phyloP scores from a whole-genome alignment of 2,888 invertebrate genomes.

The Eupithecia tripunctaria region DNA sequence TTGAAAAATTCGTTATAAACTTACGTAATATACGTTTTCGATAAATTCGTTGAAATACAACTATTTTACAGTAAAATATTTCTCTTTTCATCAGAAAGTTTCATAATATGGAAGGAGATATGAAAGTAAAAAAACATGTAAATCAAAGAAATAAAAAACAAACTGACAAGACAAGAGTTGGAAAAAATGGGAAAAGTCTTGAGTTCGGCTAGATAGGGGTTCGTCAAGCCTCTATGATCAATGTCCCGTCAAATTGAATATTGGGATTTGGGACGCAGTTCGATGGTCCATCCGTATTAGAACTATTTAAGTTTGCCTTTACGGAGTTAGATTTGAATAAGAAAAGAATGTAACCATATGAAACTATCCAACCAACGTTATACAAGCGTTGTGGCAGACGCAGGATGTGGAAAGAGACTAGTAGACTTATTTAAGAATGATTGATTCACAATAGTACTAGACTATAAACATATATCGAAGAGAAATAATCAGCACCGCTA shows the following conservation, averaged over 20 bases:
- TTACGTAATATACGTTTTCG: no score
- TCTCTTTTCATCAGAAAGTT: neutral
- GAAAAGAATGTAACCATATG: neutral
- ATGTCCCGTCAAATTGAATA: conserved; percentile 76
- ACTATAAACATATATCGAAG: neutral
- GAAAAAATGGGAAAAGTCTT: conserved; percentile 60
- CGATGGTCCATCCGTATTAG: conserved; percentile 33
- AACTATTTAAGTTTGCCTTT: conserved; percentile 13
- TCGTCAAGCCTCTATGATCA: conserved; percentile 69
- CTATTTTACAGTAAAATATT: no score
- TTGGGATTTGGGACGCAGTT: conserved; percentile 55
- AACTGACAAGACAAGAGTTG: conserved; percentile 52
- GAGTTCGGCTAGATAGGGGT: conserved; percentile 56
- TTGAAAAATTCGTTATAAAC: no score
- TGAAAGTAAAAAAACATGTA: conserved; percentile 44
- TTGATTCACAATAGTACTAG: neutral
- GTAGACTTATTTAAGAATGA: neutral
- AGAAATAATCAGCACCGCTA: neutral
- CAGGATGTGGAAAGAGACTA: neutral
- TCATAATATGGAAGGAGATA: conserved; percentile 13
- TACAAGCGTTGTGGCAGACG: neutral
- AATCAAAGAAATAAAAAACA: conserved; percentile 47
- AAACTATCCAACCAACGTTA: neutral
- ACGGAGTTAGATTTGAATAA: neutral
- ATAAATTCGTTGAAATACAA: no score